Base-by-base conservation (phyloP, 2,888 invertebrate species). In the Trichogramma dendrolimi region DNA sequence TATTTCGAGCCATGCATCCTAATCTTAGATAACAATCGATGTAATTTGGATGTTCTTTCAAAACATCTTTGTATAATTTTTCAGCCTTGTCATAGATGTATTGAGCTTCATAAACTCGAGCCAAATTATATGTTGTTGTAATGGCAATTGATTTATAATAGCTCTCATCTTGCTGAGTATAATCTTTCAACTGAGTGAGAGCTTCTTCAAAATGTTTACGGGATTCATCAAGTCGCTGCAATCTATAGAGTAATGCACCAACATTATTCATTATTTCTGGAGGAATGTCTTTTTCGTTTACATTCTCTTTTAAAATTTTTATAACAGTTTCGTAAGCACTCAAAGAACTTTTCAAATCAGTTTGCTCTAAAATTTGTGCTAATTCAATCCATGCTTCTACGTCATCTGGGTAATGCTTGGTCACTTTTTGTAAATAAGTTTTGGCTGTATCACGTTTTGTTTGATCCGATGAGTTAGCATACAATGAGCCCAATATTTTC, bases 351-450 rank as follows among this genome's bases (percentile, higher is more conserved):
- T 85, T 84, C 62, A 94, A 83, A 82, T 99, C 97, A 69, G 91
- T 91, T 75, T 96, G 94, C 77, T 99, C 98, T 67, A 97, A 83
- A 77, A 99, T 96, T 82, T 98, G 98, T 0, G 98, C 98, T 68
- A 98, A 81, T 78, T 99, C 98, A 70, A 99, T 97, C 97, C 97
- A 98, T 0, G 97, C 98, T 79, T 99, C 99, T 2, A 98, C 94
- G 79, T 99, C 99, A 71, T 98, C 97, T 0, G 96, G 96, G 77
- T 94, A 94, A 80, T 96, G 94, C 75, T 96, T 95, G 0, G 97
- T 96, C 38, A 92, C 92, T 81, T 97, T 97, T 76, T 93, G 91
- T 57, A 99, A 82, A 79, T 96, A 94, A 71, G 91, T 92, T 76
- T 94, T 90, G 0, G 97, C 97, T 67, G 94, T 92, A 71, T 96